Base-by-base conservation (phyloP, 2,888 invertebrate genomes). In the Xestia ashworthii region DNA sequence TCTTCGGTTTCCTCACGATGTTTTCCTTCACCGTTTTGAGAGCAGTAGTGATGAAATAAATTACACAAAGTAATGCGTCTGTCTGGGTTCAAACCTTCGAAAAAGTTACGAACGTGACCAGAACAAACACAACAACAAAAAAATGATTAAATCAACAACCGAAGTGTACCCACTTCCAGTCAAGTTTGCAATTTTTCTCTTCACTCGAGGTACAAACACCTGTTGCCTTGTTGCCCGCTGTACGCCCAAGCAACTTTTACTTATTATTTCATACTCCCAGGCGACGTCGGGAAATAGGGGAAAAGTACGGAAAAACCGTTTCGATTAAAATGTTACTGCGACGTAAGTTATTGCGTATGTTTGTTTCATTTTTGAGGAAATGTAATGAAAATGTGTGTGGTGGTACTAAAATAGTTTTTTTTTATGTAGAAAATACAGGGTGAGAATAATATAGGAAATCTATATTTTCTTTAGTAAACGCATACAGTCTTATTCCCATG, bases 201-300 rank as follows among this genome's bases (percentile, higher is more conserved):
- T 75, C 67, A n/a, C 58, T 14, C 53, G 76, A 76, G 74, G 87
- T 87, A 79, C 83, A 78, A 81, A 88, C 88, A 88, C 88, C 88
- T 88, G 88, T 88, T 88, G 88, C 88, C 76, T 74, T 69, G 83
- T 78, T 73, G 82, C 75, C 62, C 62, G 62, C 38, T 5, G 62
- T 79, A 78, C 80, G 76, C 67, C 64, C 66, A 46, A 78, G 66
- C 58, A 71, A 77, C 70, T 78, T 83, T 78, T 70, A 69, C 69
- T 83, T 88, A 87, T 88, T 87, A 79, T 74, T 81, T 82, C 75
- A 76, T 78, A 80, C 74, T 81, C 87, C 87, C 70, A 46, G 72
- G 60, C 71, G 82, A 81, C 46, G 44, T 64, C 9, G 53, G 55
- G 25, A 64, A 76, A 74, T 66, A 48, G n/a, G 53, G 53, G 50